Evolutionary conservation across 2,797 vertebrate species (phyloP), one percentile per base, ranked within the genome.

Genomic region (Coregonus suidteri): DNA sequence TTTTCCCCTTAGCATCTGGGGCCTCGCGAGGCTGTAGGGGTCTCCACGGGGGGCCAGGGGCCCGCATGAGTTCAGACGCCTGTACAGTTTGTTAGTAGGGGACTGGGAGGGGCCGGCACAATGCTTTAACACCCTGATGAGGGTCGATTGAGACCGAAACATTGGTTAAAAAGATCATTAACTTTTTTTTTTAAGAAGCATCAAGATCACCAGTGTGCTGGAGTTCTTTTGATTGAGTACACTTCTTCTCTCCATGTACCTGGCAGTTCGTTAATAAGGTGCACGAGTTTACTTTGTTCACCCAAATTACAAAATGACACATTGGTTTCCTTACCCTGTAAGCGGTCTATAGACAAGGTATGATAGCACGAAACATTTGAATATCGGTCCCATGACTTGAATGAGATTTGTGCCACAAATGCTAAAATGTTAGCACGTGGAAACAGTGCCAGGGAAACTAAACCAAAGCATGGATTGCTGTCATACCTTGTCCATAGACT

Each of bases 1-100:
- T 68, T 80, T 34, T 37, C 54, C 35, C 71, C 31, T 53, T 41
- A 78, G 13, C 74, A 76, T 81, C 73, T 77, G 77, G 71, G 77
- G 76, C 65, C 73, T 41, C 7, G 14, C 59, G 68, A 77, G 54
- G 41, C 75, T 18, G 67, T 25, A 15, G 68, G 56, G 68, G 68
- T 41, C 68, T 70, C 68, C 41, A 54, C 34, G 59, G 75, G 75
- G 75, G 70, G 37, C 53, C 37, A 56, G 37, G 66, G 53, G 20
- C 31, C 31, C 31, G 31, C 31, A 34, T 34, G 31, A 18, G 70
- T 35, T n/a, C 34, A 47, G 37, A 30, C 13, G 37, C 59, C 25
- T 15, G 25, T 35, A 65, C 14, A 41, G 37, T 15, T 16, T 34
- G 51, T 54, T 31, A 69, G 41, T 56, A 20, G 53, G 34, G 64